Evolutionary conservation across 1,140 invertebrate species (phyloP).

Genomic region (Bombus superbus): DNA sequence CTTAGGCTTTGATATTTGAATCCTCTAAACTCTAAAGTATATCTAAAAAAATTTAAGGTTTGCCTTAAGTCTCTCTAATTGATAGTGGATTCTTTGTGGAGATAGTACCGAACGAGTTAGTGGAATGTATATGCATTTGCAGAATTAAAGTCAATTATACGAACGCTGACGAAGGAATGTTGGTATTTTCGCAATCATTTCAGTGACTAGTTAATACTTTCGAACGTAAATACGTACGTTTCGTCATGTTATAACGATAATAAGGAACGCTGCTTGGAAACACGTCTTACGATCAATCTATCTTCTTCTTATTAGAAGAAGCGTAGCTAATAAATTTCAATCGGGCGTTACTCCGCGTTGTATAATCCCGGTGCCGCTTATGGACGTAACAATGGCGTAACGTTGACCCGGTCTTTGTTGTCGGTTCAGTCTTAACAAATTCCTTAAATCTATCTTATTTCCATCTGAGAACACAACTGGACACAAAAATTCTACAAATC

Average conservation of each 20-base stretch:
- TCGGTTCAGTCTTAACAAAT: neutral
- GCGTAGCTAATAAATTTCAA: constrained; percentile 11
- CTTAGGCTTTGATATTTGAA: too few relatives aligned
- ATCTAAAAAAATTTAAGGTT: too few relatives aligned
- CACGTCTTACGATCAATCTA: neutral
- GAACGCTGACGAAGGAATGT: constrained; percentile 44
- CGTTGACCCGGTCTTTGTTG: neutral
- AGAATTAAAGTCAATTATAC: neutral
- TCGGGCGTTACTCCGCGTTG: constrained; percentile 19
- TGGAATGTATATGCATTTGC: neutral
- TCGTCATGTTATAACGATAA: neutral
- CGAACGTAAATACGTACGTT: neutral
- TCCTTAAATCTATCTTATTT: neutral
- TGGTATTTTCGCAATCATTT: constrained; percentile 38
- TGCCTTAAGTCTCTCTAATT: neutral
- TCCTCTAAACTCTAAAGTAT: too few relatives aligned
- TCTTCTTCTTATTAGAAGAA: neutral
- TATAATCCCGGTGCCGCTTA: neutral
- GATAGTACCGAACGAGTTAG: neutral
- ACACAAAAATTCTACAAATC: neutral
- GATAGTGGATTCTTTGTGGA: neutral
- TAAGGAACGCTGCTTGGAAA: neutral
- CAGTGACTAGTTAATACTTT: constrained; percentile 22
- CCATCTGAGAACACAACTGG: neutral
- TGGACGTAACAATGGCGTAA: constrained; percentile 1